Evolutionary conservation across 2,888 invertebrate species (phyloP), one percentile per base, ranked within the genome.

Genomic region (Phortica magna): DNA sequence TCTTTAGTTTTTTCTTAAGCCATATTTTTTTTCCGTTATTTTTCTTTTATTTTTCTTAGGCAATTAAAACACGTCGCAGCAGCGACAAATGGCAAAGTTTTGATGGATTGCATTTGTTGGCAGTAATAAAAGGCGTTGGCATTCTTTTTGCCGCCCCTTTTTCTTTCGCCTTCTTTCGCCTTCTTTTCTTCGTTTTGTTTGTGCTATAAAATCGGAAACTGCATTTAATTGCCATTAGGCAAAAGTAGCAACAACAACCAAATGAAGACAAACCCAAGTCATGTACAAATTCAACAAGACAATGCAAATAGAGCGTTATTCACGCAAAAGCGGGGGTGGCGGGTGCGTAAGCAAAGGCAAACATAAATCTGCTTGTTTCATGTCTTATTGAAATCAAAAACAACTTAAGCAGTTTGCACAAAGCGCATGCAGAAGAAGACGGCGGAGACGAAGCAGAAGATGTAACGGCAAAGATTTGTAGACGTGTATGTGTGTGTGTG

Each of bases 221-320:
- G 79, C 79, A 83, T 81, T 84, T 87, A 86, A 87, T 87, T 87
- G 82, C 77, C 78, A 80, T 78, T 80, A 78, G 67, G 76, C 57
- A 79, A 22, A 22, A 61, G 61, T 22, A 61, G 19, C 5, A 12
- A 9, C 12, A 12, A 12, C 22, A 19, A 41, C 55, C 64, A 82
- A 77, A 76, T 73, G 74, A 72, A 75, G 76, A 76, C 59, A 17
- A 76, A 73, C 61, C 55, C 41, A n/a, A 80, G 76, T 70, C 70
- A 22, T 70, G 70, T 70, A 53, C 67, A 67, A 72, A 31, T 22
- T 19, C 67, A 70, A 77, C 65, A 80, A 84, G 88, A 87, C 88
- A 88, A 88, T 83, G 87, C 85, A 61, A 61, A 61, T 61, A 61
- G 4, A 17, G 61, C 10, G 10, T 59, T n/a, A 6, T 9, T 48